Evolutionary conservation across 2,113 vertebrate genomes (phyloP).

Genomic region (Microtus montanus): DNA sequence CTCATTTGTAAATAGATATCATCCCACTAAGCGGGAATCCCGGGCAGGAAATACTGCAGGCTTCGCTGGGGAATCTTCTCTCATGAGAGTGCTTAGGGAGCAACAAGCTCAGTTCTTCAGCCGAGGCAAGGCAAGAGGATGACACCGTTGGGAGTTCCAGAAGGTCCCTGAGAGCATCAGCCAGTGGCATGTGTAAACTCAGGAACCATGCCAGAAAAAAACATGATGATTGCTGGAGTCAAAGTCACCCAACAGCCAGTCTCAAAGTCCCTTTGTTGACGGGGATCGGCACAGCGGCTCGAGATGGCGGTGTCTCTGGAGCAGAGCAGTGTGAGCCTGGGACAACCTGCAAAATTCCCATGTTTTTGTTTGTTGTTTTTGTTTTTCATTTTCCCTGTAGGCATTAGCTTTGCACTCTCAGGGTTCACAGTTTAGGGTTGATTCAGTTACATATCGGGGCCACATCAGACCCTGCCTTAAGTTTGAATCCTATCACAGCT

Average conservation of each 20-base stretch:
- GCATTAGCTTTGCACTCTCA: neutral
- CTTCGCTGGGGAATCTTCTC: neutral
- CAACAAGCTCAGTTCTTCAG: neutral
- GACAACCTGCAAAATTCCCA: neutral
- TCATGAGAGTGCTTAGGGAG: neutral
- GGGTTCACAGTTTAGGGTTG: neutral
- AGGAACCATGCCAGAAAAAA: neutral
- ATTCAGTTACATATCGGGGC: neutral
- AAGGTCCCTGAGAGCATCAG: neutral
- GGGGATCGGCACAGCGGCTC: neutral
- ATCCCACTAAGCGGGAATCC: neutral
- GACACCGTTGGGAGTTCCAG: neutral
- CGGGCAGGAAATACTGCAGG: neutral
- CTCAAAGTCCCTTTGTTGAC: neutral
- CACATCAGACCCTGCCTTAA: neutral
- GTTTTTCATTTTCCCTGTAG: too few relatives aligned
- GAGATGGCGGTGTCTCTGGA: too few relatives aligned
- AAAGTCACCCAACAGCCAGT: neutral
- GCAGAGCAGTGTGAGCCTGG: neutral
- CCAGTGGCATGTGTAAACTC: neutral
- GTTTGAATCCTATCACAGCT: neutral
- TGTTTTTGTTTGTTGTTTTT: neutral
- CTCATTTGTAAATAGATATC: neutral
- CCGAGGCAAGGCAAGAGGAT: neutral
- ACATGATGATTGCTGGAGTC: neutral